Conservation (phyloP, 2,888 invertebrate genomes). For the Torymus tubicola region DNA sequence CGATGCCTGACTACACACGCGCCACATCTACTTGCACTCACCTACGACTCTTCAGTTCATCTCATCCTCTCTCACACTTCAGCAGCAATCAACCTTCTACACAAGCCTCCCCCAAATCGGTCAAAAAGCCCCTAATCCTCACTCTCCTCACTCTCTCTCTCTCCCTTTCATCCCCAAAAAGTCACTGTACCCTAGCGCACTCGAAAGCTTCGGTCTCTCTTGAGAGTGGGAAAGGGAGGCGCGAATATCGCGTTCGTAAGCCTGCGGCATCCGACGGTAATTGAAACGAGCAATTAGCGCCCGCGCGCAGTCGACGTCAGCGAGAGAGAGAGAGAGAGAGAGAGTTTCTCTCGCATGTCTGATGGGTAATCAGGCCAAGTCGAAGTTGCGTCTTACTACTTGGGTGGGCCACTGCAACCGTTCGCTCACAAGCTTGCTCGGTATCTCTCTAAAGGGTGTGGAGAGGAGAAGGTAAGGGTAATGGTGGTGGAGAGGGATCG, state of each 20-base stretch:
- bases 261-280: slow-evolving; percentile 45
- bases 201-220: no score
- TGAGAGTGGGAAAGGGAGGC: slow-evolving; percentile 3
- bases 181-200: no score
- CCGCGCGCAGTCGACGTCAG: slow-evolving; percentile 16
- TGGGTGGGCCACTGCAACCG: neutral
- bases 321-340: neutral
- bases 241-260: slow-evolving; percentile 59
- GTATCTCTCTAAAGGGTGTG: neutral
- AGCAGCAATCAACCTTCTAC: no score
- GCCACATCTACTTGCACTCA: no score
- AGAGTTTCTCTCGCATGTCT: slow-evolving; percentile 47
- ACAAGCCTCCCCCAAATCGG: neutral
- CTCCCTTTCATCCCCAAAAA: no score
- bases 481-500: no score
- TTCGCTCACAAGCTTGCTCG: neutral
- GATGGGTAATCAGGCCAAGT: slow-evolving; percentile 55
- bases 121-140: neutral
- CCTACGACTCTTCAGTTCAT: no score
- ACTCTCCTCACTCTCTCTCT: no score
- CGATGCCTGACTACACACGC: no score
- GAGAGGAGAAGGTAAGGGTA: no score
- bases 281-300: slow-evolving; percentile 56
- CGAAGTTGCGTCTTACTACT: slow-evolving; percentile 50
- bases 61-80: no score